Conservation (phyloP, 23 tunicate species). For the Styela clava region DNA sequence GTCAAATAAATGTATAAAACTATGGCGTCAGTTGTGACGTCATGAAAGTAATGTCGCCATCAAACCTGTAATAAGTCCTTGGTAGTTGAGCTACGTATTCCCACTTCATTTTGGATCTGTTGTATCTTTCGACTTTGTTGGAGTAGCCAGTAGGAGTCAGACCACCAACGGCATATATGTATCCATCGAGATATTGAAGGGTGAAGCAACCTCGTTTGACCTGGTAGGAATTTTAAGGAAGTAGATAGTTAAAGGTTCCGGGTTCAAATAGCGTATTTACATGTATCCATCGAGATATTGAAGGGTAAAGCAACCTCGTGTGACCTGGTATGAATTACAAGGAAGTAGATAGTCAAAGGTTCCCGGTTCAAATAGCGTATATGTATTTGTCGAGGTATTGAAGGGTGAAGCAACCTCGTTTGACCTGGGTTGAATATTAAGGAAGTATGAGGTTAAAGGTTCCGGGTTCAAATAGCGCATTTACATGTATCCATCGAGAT, state of each 20-base stretch:
- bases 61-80: conserved; percentile 66
- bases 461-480: no score
- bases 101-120: conserved; percentile 60
- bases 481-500: conserved; percentile 41
- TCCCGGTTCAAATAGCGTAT: conserved; percentile 87
- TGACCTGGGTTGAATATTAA: conserved; percentile 42
- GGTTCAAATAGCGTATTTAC: no score
- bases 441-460: no score
- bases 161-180: conserved; percentile 86
- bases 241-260: no score
- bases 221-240: conserved; percentile 40
- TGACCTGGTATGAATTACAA: conserved; percentile 46
- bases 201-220: conserved; percentile 78
- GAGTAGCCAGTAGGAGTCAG: conserved; percentile 89
- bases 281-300: conserved; percentile 43
- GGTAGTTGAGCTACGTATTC: conserved; percentile 52
- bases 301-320: conserved; percentile 71
- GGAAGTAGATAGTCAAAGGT: no score
- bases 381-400: conserved; percentile 45
- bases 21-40: not conserved
- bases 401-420: conserved; percentile 69
- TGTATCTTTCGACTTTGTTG: conserved; percentile 67
- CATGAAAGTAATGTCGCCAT: not conserved
- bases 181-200: conserved; percentile 38
- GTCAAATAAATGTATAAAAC: no score